These are phyloP conservation scores for Phoxinus phoxinus DNA, from an alignment of 2,113 vertebrate species.

Conservation along the genomic window DNA sequence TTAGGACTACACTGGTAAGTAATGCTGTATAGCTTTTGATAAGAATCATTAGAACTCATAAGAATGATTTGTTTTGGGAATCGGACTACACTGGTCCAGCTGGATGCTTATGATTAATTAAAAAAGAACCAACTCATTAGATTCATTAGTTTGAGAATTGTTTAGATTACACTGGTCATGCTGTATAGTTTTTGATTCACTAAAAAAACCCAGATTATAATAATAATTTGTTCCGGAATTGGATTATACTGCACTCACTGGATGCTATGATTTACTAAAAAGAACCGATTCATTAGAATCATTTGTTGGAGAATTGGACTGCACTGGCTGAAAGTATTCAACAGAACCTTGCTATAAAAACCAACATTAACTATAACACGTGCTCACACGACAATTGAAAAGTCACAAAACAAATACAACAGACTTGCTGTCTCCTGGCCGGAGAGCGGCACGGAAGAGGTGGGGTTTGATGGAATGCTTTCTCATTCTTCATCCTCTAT, in stretches of 20 bases:
- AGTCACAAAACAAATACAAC: constrained; percentile 34
- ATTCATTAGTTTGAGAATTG: not conserved
- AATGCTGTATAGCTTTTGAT: not conserved
- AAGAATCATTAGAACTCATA: not conserved
- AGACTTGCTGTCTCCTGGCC: constrained; percentile 11
- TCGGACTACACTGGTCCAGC: not conserved
- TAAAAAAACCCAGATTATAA: not conserved
- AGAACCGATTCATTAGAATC: not conserved
- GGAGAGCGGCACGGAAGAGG: not conserved
- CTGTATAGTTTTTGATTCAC: not conserved
- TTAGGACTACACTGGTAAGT: not conserved
- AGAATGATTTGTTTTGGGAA: not conserved
- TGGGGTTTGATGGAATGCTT: constrained; percentile 61
- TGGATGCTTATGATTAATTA: not conserved
- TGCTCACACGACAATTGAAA: not conserved
- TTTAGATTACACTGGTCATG: not conserved
- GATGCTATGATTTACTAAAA: not conserved
- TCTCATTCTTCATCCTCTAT: constrained; percentile 65
- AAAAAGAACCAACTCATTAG: not conserved
- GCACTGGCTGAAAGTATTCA: not conserved
- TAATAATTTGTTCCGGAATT: not conserved
- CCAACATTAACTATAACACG: constrained; percentile 8
- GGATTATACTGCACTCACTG: not conserved
- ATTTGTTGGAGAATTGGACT: not conserved
- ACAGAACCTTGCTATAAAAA: not conserved